Evolutionary conservation across 2,888 invertebrate genomes (phyloP), one percentile per base, ranked within the genome.

Genomic region (Drosophila rellima): DNA sequence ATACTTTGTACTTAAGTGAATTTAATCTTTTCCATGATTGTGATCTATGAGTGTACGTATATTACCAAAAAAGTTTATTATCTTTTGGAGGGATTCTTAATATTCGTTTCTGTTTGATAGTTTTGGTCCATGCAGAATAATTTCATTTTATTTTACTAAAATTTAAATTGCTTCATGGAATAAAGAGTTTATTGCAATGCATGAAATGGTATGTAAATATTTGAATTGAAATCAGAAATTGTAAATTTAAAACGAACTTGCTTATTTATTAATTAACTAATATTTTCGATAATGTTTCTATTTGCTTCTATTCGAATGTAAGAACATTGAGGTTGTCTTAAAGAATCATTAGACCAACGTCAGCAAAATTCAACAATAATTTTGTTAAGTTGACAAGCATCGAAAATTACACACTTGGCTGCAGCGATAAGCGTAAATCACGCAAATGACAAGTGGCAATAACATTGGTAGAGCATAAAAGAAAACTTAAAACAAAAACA

Each of bases 391-490:
- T 77, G 72, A 61, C 76, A 76, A 76, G 57, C 54, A 51, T 52
- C 13, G 69, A 77, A 81, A 81, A 81, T 81, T 84, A 84, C 82
- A 74, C 66, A 69, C 70, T 86, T 73, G 67, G 54, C 48, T 69
- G 59, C 37, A 47, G 44, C 82, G 86, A 79, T 85, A 85, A 88
- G 88, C 82, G 88, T 82, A 88, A 88, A 83, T 83, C 88, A 85
- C 68, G 70, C 69, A 72, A 88, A 78, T 82, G 85, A 85, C 82
- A 88, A 84, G 88, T 73, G 78, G 78, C 85, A 83, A 87, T 82
- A 82, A 84, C 64, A 81, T 63, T 45, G 66, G 66, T 69, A 59
- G 39, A 68, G 59, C 54, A 68, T 81, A 67, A 67, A 55, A 55
- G 47, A 57, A 35, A 37, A 37, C 17, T 57, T 26, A 47, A 57